Evolutionary conservation across 2,113 vertebrate species (phyloP).

Genomic region (Gallinago undulata): DNA sequence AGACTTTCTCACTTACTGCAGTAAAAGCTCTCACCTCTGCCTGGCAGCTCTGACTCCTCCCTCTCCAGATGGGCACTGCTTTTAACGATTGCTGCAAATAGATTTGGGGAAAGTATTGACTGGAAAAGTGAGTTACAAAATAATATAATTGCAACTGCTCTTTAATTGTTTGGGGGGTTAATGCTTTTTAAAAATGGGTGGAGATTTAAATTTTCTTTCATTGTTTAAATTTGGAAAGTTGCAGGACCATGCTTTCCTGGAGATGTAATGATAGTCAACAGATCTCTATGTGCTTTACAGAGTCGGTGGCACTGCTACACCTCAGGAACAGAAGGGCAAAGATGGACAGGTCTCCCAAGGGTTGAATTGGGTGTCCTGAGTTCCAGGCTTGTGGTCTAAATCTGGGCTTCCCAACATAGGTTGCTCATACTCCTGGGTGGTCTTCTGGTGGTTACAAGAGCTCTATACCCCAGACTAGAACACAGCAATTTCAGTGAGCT

Average conservation of each 20-base stretch:
- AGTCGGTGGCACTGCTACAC: neutral
- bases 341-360: neutral
- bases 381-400: neutral
- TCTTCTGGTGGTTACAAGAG: neutral
- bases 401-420: neutral
- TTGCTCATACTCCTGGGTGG: neutral
- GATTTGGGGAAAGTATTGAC: neutral
- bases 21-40: neutral
- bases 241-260: neutral
- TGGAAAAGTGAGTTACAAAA: conserved; percentile 4
- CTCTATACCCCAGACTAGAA: neutral
- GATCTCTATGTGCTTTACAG: neutral
- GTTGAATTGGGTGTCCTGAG: neutral
- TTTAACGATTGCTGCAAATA: neutral
- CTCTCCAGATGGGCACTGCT: neutral
- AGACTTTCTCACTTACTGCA: neutral
- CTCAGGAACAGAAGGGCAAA: neutral
- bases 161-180: neutral
- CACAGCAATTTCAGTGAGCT: neutral
- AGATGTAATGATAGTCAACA: neutral
- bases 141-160: neutral
- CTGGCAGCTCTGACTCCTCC: neutral
- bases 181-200: neutral
- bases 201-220: neutral
- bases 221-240: neutral